These are phyloP conservation scores for Baryphthengus martii DNA, from an alignment of 2,113 vertebrate genomes.

Conservation along the genomic window DNA sequence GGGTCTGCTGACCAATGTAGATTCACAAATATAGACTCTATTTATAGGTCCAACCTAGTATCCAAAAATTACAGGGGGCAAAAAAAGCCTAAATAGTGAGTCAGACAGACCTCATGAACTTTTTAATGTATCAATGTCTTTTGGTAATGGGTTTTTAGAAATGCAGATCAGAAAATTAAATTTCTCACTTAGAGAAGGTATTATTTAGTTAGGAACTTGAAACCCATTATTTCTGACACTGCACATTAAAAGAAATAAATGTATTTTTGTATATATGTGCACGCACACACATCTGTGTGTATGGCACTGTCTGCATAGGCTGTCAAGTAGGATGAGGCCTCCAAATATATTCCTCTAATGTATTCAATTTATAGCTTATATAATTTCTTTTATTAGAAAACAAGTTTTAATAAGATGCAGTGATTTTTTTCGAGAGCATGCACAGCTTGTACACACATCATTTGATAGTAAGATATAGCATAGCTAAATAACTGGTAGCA, in stretches of 20 bases:
- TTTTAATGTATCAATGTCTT: neutral
- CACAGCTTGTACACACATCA: neutral
- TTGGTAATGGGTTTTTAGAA: constrained; percentile 1
- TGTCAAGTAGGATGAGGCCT: neutral
- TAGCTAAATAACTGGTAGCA: neutral
- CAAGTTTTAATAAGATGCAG: neutral
- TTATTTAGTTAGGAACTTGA: constrained; percentile 19
- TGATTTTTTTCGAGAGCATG: neutral
- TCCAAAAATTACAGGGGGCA: neutral
- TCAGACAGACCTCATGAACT: neutral
- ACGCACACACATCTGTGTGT: neutral
- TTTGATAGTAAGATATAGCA: neutral
- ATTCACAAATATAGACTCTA: neutral
- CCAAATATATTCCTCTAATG: neutral
- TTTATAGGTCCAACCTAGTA: neutral
- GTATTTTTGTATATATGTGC: neutral
- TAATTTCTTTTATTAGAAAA: constrained; percentile 13
- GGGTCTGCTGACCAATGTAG: neutral
- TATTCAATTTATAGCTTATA: neutral
- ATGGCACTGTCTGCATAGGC: neutral
- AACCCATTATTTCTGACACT: neutral
- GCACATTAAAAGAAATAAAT: neutral
- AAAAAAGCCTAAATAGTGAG: neutral
- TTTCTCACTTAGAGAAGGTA: constrained; percentile 2
- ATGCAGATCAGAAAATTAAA: constrained; percentile 9